Conservation (phyloP, 2,888 invertebrate genomes). For the Ochropleura leucogaster region DNA sequence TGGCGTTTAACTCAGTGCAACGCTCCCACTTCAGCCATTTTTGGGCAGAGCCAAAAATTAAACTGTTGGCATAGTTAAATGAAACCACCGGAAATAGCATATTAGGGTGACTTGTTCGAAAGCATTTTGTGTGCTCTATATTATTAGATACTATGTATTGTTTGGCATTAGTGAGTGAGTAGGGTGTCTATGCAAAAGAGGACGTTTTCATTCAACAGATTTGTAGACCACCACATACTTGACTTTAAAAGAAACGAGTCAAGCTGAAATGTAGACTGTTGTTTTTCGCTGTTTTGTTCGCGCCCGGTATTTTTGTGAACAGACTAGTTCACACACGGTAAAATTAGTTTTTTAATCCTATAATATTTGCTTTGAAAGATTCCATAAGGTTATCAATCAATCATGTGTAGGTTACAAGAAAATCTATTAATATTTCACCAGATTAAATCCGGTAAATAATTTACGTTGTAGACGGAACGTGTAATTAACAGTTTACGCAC, state of each 20-base stretch:
- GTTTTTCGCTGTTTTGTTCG: neutral
- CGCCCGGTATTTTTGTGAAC: neutral
- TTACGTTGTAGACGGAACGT: slow-evolving; percentile 26
- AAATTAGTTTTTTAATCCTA: neutral
- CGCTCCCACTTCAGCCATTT: slow-evolving; percentile 34
- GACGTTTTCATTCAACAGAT: neutral
- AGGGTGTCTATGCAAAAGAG: neutral
- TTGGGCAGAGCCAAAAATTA: slow-evolving; percentile 42
- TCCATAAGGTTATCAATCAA: neutral
- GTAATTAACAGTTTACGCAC: slow-evolving; percentile 18
- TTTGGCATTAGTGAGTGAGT: neutral
- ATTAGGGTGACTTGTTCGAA: slow-evolving; percentile 43
- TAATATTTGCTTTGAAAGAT: neutral
- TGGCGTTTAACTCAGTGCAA: slow-evolving; percentile 20
- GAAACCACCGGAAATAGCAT: slow-evolving; percentile 46
- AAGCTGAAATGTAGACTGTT: neutral
- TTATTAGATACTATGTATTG: slow-evolving; percentile 21
- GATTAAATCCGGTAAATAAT: slow-evolving; percentile 20
- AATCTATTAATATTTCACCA: slow-evolving; percentile 20
- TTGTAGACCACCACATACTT: neutral
- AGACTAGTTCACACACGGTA: neutral
- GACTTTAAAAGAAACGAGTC: slow-evolving; percentile 7
- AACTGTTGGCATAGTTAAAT: slow-evolving; percentile 33
- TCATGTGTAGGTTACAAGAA: neutral
- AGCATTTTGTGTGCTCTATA: slow-evolving; percentile 32